Evolutionary conservation across 2,888 invertebrate species (phyloP), one percentile per base, ranked within the genome.

Genomic region (Synergus japonicus): DNA sequence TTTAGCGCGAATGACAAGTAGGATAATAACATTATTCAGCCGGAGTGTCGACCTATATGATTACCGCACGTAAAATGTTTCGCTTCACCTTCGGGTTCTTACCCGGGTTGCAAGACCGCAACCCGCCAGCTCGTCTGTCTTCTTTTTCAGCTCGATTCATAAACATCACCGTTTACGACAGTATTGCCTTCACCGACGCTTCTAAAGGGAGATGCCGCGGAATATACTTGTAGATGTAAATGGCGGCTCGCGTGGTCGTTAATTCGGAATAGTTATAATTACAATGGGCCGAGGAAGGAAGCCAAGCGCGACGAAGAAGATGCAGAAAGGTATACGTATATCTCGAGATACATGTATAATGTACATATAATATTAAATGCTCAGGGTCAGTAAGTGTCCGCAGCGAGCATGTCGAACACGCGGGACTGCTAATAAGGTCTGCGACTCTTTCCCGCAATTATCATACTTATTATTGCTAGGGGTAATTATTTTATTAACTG

Each of bases 1-100:
- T 44, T 22, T 49, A 78, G 76, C 79, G 76, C 84, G 84, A 87
- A 83, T 83, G 87, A 84, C 84, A 83, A 84, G 79, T 83, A 80
- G 78, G 65, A 81, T 87, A 88, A 89, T 88, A 89, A 85, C 87
- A 88, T 88, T 87, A 88, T 89, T 87, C 83, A 84, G 84, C 85
- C 85, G 84, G 82, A 85, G 82, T 82, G 87, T 88, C 86, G 86
- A 86, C 83, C 83, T 83, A 80, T 84, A 83, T 87, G 89, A 88
- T 87, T 87, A 69, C 69, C 29, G 84, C 86, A 83, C 76, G 83
- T 80, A 79, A 82, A 88, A 84, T 73, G 80, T 83, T 81, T 79
- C 58, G 81, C 76, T 67, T 63, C 58, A 58, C 58, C 58, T 58
- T 58, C 18, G 58, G 18, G 18, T 54, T 76, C 54, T 46, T 60